Conservation (phyloP, 53 echinoderm and acorn worm species). For the Holothuria scabra region DNA sequence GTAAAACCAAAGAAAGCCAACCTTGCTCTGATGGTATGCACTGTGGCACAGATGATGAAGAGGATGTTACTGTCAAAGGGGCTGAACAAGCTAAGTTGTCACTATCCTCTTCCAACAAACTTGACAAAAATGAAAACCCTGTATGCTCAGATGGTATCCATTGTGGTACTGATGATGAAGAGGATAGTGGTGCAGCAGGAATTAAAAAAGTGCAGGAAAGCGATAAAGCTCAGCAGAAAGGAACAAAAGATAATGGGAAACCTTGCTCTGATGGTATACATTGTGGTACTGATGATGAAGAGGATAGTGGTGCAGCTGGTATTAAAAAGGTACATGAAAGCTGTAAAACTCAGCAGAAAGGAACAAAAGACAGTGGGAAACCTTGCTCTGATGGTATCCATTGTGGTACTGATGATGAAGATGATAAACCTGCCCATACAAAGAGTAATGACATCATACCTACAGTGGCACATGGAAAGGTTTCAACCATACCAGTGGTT, state of each 20-base stretch:
- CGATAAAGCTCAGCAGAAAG: neutral
- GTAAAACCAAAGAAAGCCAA: too few species aligned
- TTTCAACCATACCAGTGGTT: too few species aligned
- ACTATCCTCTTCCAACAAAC: too few species aligned
- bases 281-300: conserved; percentile 8
- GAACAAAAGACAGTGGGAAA: neutral
- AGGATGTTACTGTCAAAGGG: neutral
- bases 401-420: conserved; percentile 1
- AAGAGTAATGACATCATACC: too few species aligned
- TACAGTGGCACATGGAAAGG: too few species aligned
- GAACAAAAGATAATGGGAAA: neutral
- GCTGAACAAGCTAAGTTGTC: too few species aligned
- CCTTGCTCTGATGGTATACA: neutral
- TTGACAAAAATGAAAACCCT: neutral
- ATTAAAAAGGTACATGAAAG: too few species aligned
- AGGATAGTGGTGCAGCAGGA: neutral
- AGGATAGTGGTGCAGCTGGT: neutral
- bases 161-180: conserved; percentile 9
- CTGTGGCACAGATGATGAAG: conserved; percentile 7
- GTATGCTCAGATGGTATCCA: neutral
- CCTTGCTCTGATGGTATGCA: conserved; percentile 2
- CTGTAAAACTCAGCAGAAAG: neutral
- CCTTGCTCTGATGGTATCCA: neutral
- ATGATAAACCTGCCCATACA: too few species aligned
- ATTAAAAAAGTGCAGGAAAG: too few species aligned